Evolutionary conservation across 2,888 invertebrate species (phyloP), one percentile per base, ranked within the genome.

Genomic region (Neria commutata): DNA sequence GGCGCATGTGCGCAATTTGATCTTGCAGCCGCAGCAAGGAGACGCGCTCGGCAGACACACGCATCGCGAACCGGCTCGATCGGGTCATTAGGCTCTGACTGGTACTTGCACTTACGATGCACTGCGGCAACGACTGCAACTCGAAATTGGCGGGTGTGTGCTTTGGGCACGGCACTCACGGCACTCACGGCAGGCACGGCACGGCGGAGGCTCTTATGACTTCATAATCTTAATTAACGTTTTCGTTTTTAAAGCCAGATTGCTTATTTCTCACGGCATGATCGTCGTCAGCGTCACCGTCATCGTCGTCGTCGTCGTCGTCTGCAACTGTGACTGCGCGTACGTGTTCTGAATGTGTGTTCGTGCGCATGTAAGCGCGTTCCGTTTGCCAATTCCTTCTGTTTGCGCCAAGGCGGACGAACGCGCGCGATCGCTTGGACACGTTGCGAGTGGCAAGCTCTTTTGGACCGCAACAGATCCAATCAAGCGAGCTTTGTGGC

Each of bases 201-300:
- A 14, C 46, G 47, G 10, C 23, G 21, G 63, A 61, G 63, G 60
- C 62, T 79, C 79, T 80, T 80, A 80, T 80, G 79, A 80, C 79
- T 80, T 79, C 80, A 80, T 80, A 80, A 80, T 80, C 80, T 80
- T 80, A 80, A 80, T 80, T 80, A 80, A 80, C 79, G 80, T 79
- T 79, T 77, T 75, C 75, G 77, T 74, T 67, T 65, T 34, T 14
- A 63, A 61, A 65, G n/a, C n/a, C n/a, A n/a, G 63, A 61, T 67
- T 65, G 64, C 50, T 64, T 64, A 64, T 67, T 67, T 66, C 65
- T 69, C 66, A 67, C 63, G 67, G 62, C 64, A 21, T 21, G 42
- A 42, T 42, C 42, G 21, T 14, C 4, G 8, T 4, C 37, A n/a
- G 4, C 14, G 16, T 5, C 42, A 21, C 21, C 42, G 14, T 6